Evolutionary conservation across 2,797 vertebrate genomes (phyloP).

Genomic region (Erethizon dorsatum): DNA sequence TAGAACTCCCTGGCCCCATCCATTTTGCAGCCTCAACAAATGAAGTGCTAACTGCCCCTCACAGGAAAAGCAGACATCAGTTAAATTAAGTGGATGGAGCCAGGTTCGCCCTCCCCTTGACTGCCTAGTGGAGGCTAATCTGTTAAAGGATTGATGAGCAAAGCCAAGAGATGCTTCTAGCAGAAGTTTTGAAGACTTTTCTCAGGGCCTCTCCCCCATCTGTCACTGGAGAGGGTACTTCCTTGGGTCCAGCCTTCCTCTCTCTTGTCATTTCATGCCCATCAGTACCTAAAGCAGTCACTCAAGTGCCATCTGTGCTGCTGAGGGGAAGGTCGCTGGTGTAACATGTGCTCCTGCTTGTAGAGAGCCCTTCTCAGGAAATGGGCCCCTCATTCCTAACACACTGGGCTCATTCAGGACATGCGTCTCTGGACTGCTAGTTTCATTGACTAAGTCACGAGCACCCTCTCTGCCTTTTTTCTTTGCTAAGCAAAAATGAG

Average conservation of each 20-base stretch:
- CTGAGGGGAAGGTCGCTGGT: not conserved
- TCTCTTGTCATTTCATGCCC: not conserved
- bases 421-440: not conserved
- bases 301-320: not conserved
- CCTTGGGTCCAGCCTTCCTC: not conserved
- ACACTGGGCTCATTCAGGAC: not conserved
- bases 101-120: not conserved
- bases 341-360: not conserved
- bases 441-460: not conserved
- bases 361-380: not conserved
- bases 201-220: not conserved
- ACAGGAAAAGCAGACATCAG: constrained; percentile 14
- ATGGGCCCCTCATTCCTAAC: not conserved
- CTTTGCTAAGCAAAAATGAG: constrained; percentile 52
- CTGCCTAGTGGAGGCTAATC: not conserved
- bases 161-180: not conserved
- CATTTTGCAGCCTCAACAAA: constrained; percentile 29
- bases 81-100: constrained; percentile 45
- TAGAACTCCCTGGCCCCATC: not conserved
- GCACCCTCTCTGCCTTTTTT: not conserved
- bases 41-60: constrained; percentile 60
- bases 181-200: not conserved
- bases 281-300: not conserved
- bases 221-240: not conserved
- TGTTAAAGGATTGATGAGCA: not conserved